Conservation (phyloP, 2,888 invertebrate species). For the Luperina testacea region DNA sequence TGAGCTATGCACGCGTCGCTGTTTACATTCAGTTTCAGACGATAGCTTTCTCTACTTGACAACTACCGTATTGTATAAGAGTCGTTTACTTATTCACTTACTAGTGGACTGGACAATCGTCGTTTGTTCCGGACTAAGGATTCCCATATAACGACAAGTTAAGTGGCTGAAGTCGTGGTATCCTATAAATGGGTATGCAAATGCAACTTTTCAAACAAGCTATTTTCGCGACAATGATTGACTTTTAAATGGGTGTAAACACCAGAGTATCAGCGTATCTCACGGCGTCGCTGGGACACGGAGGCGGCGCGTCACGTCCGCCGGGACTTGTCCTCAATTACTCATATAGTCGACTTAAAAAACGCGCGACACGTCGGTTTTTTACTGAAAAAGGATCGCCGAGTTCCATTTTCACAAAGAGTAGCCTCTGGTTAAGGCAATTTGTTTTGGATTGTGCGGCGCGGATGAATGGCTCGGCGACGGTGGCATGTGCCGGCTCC, state of each 20-base stretch:
- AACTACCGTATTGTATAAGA: conserved; percentile 64
- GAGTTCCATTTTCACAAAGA: conserved; percentile 77
- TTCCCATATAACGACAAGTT: conserved; percentile 79
- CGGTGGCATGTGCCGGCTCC: conserved; percentile 71
- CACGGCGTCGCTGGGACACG: conserved; percentile 62
- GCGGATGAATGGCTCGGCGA: conserved; percentile 79
- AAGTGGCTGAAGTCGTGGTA: conserved; percentile 79
- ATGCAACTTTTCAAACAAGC: conserved; percentile 78
- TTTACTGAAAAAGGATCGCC: conserved; percentile 75
- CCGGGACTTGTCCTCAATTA: conserved; percentile 74
- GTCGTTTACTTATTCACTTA: conserved; percentile 63
- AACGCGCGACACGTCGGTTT: conserved; percentile 72
- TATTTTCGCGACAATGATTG: conserved; percentile 83
- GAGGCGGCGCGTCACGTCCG: conserved; percentile 67
- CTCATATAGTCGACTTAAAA: conserved; percentile 75
- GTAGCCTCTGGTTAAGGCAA: conserved; percentile 79
- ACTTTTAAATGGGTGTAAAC: conserved; percentile 84
- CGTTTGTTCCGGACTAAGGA: conserved; percentile 71
- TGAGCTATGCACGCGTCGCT: conserved; percentile 33
- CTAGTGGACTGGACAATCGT: conserved; percentile 70
- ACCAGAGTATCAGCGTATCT: conserved; percentile 74
- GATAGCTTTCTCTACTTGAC: conserved; percentile 63
- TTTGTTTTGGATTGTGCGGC: conserved; percentile 83
- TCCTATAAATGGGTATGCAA: conserved; percentile 81
- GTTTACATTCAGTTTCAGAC: conserved; percentile 57